These are phyloP conservation scores for Rhinolophus sinicus DNA, from an alignment of 2,113 vertebrate genomes.

Conservation along the genomic window DNA sequence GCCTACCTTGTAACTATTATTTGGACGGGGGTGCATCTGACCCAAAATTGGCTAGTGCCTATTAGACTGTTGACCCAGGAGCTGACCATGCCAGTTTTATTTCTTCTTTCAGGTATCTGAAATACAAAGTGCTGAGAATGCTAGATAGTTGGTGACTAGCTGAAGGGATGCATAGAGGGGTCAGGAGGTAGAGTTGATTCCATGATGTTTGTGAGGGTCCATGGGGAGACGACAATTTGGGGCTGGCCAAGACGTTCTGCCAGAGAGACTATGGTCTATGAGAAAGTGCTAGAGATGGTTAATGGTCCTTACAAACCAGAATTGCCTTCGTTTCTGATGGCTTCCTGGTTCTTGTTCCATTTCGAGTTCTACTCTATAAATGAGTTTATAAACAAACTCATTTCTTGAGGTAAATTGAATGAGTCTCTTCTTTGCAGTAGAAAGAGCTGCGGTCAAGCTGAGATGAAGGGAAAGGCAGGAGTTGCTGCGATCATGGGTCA, in stretches of 20 bases:
- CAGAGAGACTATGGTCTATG: background rate
- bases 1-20: background rate
- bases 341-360: background rate
- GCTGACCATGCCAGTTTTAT: background rate
- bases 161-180: background rate
- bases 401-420: background rate
- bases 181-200: background rate
- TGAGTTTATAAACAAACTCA: background rate
- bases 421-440: background rate
- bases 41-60: background rate
- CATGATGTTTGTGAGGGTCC: background rate
- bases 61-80: background rate
- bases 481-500: background rate
- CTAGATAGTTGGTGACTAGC: background rate
- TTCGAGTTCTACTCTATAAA: background rate
- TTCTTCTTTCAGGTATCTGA: background rate
- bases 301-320: background rate
- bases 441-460: background rate
- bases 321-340: background rate
- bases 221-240: background rate
- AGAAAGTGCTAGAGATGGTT: background rate
- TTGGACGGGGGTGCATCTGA: background rate
- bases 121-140: background rate
- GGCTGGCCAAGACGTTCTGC: background rate
- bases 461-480: background rate